These are phyloP conservation scores for Paralvinella palmiformis DNA, from an alignment of 1,140 invertebrate genomes.

Conservation along the genomic window DNA sequence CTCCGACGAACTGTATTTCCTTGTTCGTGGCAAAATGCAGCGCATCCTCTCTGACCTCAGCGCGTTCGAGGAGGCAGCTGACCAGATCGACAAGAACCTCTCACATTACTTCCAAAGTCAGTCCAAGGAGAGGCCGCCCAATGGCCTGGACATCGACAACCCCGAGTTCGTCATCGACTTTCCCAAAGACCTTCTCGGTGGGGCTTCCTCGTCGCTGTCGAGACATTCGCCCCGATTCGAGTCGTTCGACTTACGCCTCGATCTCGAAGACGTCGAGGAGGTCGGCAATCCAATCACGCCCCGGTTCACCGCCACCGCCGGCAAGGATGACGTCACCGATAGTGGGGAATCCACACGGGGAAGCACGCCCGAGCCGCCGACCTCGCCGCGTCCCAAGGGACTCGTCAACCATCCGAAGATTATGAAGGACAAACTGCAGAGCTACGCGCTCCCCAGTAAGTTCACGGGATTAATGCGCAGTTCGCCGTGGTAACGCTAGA, in stretches of 20 bases:
- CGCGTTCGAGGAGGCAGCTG: constrained; percentile 12
- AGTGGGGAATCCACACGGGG: not conserved
- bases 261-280: not conserved
- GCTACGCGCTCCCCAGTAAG: not conserved
- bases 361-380: constrained; percentile 16
- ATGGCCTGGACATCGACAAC: not conserved
- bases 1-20: constrained; percentile 11
- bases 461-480: not conserved
- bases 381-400: constrained; percentile 8
- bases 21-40: constrained; percentile 7
- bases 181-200: not conserved
- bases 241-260: not conserved
- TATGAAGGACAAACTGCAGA: constrained; percentile 13
- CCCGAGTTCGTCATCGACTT: not conserved
- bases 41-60: constrained; percentile 9
- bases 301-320: no score
- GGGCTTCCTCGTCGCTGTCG: not conserved
- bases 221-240: not conserved
- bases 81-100: constrained; percentile 9
- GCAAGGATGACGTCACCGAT: not conserved
- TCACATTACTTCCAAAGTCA: not conserved
- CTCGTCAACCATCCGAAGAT: constrained; percentile 17
- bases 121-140: not conserved
- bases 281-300: no score
- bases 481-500: no score